Percentiles rank a stretch among this genome's conserved stretches.
Evolutionary conservation across 1,140 invertebrate species (phyloP).

Genomic region (Neocloeon triangulifer): DNA sequence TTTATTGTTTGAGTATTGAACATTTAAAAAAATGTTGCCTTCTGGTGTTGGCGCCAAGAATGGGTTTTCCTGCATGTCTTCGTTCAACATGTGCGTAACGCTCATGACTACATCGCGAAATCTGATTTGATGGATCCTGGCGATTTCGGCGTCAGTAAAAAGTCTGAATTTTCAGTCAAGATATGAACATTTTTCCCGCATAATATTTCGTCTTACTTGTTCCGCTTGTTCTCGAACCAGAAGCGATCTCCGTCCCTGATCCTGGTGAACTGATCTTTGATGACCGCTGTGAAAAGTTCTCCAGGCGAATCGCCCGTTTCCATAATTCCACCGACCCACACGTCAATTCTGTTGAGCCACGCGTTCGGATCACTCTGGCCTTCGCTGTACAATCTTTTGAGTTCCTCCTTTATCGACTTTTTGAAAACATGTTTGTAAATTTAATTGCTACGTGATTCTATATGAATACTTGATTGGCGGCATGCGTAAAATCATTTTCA

Average conservation of each 20-base stretch:
- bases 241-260: slow-evolving; percentile 30
- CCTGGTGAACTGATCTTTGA: slow-evolving; percentile 27
- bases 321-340: slow-evolving; percentile 43
- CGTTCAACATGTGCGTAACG: slow-evolving; percentile 23
- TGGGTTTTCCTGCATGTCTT: slow-evolving; percentile 29
- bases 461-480: slow-evolving; percentile 6
- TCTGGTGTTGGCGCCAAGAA: slow-evolving; percentile 21
- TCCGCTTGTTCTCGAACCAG: slow-evolving; percentile 29
- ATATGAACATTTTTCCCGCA: not conserved
- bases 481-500: too few relatives aligned
- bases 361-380: too few relatives aligned
- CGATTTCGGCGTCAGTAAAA: slow-evolving; percentile 28
- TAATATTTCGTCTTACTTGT: slow-evolving; percentile 16
- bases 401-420: slow-evolving; percentile 16
- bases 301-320: slow-evolving; percentile 34
- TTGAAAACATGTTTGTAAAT: slow-evolving; percentile 13
- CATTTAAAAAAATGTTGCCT: too few relatives aligned
- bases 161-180: too few relatives aligned
- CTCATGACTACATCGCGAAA: slow-evolving; percentile 29
- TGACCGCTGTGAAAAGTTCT: slow-evolving; percentile 28
- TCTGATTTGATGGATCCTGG: slow-evolving; percentile 22
- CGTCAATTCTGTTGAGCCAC: slow-evolving; percentile 36
- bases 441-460: not conserved
- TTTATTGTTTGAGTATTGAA: too few relatives aligned
- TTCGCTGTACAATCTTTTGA: slow-evolving; percentile 23